phyloP scores from a whole-genome alignment of 2,113 vertebrate genomes.

The Theristicus caerulescens region DNA sequence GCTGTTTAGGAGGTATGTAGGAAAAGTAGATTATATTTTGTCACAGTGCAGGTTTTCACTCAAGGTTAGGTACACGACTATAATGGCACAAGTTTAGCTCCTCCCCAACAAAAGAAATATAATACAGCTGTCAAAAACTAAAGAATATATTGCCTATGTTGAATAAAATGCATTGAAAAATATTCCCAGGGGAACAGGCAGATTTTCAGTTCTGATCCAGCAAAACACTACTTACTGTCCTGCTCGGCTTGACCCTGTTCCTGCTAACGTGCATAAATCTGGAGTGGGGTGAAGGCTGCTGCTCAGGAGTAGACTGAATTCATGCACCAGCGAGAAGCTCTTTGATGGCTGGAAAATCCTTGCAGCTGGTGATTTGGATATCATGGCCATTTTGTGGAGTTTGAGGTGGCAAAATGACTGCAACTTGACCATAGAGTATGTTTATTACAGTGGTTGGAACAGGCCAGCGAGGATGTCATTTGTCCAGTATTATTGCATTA shows the following conservation, averaged over 20 bases:
- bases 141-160: not conserved
- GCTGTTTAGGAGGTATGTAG: constrained; percentile 16
- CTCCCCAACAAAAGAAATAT: not conserved
- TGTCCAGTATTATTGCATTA: not conserved
- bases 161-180: not conserved
- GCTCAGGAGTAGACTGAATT: not conserved
- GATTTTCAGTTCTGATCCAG: not conserved
- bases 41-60: not conserved
- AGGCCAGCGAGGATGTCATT: fast-evolving
- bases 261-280: fast-evolving
- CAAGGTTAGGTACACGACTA: not conserved
- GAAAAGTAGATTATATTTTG: constrained; percentile 19
- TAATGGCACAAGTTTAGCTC: not conserved
- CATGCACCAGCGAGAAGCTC: not conserved
- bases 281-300: not conserved
- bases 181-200: not conserved
- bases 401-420: not conserved
- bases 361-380: not conserved
- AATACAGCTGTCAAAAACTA: not conserved
- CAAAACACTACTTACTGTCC: not conserved
- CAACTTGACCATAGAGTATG: not conserved
- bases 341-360: not conserved
- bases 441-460: not conserved
- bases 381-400: not conserved
- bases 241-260: fast-evolving